Evolutionary conservation across 1,140 invertebrate genomes (phyloP), one percentile per base, ranked within the genome.

Genomic region (Diplogasteroides magnus): DNA sequence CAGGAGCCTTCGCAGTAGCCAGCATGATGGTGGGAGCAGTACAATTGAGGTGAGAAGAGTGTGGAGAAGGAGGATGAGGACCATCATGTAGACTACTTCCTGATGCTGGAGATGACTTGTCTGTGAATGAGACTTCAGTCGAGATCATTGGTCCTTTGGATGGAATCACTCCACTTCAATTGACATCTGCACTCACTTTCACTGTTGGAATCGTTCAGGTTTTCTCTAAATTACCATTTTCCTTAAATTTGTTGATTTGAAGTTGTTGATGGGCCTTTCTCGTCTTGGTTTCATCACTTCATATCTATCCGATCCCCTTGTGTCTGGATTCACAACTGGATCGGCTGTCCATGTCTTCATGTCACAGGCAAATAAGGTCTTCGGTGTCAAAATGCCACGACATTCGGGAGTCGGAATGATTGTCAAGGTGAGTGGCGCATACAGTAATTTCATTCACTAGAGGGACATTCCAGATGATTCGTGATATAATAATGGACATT

Each of bases 321-420:
- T 82, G n/a, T 73, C 76, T 60, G 80, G 80, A 0, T 82, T 83
- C 64, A 82, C 80, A 11, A 82, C 80, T 27, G 80, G 81, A 2
- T 74, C 80, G 2, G 81, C 80, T 29, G 66, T 76, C 32, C 80
- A 82, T 62, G 80, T 82, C 19, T 72, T 82, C 32, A 76, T 77
- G 67, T 74, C 77, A 31, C 80, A 82, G 66, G 31, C 83, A 23
- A 72, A 75, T 31, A 82, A 83, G 69, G 76, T 79, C 11, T 71
- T 82, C 23, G 81, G 81, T 0, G 72, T 83, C 26, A 78, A 81
- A 37, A 31, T 82, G 56, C 75, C 74, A 26, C 62, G 75, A 25
- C 67, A 74, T 32, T 58, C 66, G 15, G 80, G 80, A 23, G 66
- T 78, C 6, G 82, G 82, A 31, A 82, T 78, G 77, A 66, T 82